phyloP scores from a whole-genome alignment of 1,140 invertebrate species.

The Apis laboriosa region DNA sequence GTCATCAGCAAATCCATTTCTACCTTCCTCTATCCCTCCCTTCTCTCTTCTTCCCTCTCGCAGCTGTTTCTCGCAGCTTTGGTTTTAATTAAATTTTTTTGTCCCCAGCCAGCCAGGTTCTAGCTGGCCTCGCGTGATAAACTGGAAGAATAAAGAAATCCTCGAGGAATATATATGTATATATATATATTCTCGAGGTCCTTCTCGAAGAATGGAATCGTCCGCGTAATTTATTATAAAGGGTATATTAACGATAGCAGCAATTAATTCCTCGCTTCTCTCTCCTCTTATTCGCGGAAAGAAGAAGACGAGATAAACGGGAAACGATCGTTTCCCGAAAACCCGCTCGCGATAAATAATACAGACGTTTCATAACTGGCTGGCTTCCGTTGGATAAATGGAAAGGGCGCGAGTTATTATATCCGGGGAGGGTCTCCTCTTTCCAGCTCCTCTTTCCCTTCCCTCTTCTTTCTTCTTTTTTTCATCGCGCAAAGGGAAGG shows the following conservation, averaged over 20 bases:
- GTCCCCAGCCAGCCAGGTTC: background rate
- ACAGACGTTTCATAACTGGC: slow-evolving; percentile 15
- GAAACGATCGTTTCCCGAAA: slow-evolving; percentile 27
- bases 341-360: slow-evolving; percentile 42
- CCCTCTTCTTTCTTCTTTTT: slow-evolving; percentile 45
- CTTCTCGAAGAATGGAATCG: background rate
- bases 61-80: slow-evolving; percentile 25
- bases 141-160: slow-evolving; percentile 47
- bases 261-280: slow-evolving; percentile 22
- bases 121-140: slow-evolving; percentile 22
- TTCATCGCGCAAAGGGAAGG: background rate
- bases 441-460: slow-evolving; percentile 25
- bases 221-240: slow-evolving; percentile 20
- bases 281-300: background rate
- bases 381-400: slow-evolving; percentile 46
- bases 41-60: background rate
- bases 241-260: background rate
- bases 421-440: slow-evolving; percentile 36
- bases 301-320: background rate
- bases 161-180: slow-evolving; percentile 21
- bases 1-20: slow-evolving; percentile 23
- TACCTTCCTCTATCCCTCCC: background rate
- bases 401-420: slow-evolving; percentile 70
- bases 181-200: too few species aligned
- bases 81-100: slow-evolving; percentile 48